Percentiles rank a stretch among this genome's conserved stretches.
These are phyloP conservation scores for Epinephelus malabaricus DNA, from an alignment of 2,797 vertebrate species.

Conservation along the genomic window DNA sequence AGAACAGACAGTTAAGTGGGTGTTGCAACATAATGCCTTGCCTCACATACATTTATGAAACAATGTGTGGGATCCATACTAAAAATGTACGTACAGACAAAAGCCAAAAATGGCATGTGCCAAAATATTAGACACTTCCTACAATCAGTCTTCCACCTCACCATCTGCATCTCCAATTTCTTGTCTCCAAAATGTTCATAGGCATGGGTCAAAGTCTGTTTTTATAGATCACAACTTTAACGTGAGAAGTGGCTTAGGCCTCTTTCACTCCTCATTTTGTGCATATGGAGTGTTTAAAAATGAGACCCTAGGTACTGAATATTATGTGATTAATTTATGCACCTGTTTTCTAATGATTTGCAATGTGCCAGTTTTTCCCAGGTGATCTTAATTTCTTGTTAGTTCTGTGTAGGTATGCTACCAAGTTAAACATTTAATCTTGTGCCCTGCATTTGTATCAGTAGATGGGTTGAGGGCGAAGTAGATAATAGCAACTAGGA, in stretches of 20 bases:
- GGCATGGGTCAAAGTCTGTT: no score
- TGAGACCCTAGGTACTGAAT: background rate
- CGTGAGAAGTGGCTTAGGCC: no score
- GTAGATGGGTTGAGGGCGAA: background rate
- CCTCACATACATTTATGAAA: background rate
- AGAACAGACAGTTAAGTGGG: background rate
- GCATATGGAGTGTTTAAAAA: no score
- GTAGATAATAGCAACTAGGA: background rate
- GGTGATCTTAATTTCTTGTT: background rate
- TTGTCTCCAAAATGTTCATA: no score
- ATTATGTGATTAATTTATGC: background rate
- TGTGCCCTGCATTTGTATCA: background rate
- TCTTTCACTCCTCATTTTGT: no score
- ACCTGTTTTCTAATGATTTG: background rate
- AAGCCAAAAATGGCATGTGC: no score
- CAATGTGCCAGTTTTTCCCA: background rate
- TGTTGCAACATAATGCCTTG: background rate
- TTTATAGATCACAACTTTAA: no score
- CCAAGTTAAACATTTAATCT: background rate
- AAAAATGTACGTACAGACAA: no score
- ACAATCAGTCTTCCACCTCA: no score
- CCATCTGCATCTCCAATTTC: no score
- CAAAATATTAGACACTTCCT: no score
- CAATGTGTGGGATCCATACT: no score
- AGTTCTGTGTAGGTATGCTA: background rate